Evolutionary conservation across 2,888 invertebrate species (phyloP).

Genomic region (Conops quadrifasciatus): DNA sequence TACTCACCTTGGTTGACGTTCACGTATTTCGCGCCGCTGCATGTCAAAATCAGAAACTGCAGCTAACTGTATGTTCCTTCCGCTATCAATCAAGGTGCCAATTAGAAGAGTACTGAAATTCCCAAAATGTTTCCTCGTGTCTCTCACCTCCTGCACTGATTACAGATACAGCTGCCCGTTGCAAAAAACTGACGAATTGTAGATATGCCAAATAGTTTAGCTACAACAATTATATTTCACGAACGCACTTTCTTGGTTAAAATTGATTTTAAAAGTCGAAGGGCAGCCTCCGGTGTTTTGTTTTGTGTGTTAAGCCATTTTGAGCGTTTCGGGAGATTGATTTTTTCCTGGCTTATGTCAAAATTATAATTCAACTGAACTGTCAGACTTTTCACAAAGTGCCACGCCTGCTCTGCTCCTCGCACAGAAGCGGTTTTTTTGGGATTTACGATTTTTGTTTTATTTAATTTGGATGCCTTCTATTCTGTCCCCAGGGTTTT

Average conservation of each 20-base stretch:
- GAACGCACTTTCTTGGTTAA: conserved; percentile 6
- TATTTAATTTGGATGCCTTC: neutral
- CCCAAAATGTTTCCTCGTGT: conserved; percentile 7
- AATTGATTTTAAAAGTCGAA: conserved; percentile 18
- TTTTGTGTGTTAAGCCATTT: conserved; percentile 19
- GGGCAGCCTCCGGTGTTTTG: conserved; percentile 18
- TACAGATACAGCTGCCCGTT: conserved; percentile 6
- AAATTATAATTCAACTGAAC: conserved; percentile 25
- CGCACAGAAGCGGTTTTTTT: conserved; percentile 2
- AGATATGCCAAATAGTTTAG: conserved; percentile 18
- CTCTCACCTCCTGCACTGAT: neutral
- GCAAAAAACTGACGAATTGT: neutral
- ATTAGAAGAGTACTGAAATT: neutral
- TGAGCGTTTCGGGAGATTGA: neutral
- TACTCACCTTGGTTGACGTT: conserved; percentile 32
- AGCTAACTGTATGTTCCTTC: conserved; percentile 26
- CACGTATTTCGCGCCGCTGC: conserved; percentile 34
- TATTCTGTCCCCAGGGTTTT: neutral
- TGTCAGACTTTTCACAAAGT: conserved; percentile 20
- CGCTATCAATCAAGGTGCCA: conserved; percentile 2
- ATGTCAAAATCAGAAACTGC: conserved; percentile 36
- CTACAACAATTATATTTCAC: conserved; percentile 17
- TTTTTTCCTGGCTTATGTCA: conserved; percentile 8
- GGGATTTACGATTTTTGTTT: neutral
- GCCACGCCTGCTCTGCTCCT: conserved; percentile 18